Evolutionary conservation across 2,888 invertebrate genomes (phyloP), one percentile per base, ranked within the genome.

Genomic region (Craniophora ligustri): DNA sequence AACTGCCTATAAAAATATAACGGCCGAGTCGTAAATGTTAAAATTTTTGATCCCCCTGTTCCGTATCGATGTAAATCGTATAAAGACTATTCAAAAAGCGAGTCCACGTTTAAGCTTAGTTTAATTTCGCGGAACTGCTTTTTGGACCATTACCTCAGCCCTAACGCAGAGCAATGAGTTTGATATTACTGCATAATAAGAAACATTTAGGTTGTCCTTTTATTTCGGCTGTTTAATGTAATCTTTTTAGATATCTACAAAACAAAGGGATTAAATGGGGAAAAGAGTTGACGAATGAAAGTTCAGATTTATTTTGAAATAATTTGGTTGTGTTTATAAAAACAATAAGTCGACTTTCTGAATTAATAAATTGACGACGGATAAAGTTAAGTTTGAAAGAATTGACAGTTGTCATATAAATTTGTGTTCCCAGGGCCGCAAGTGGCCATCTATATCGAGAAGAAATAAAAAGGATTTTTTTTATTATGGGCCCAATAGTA

Each of bases 1-100:
- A 84, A 84, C 82, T 83, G 81, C 84, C 88, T 85, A 89, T 91
- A 91, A 92, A 92, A 92, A 89, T 87, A 87, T 89, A 87, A 90
- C 85, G 81, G 83, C 69, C 66, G 58, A 72, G 69, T 82, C 85
- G 84, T 90, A 88, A 90, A 89, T 85, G 86, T 85, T 85, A 81
- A 88, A 90, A 84, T 86, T 87, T 62, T 55, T 67, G 68, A 80
- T 76, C 79, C 82, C 75, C 75, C 5, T 75, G 50, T 30, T 80
- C 60, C 47, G 48, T 85, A 88, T 89, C 85, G 86, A 89, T 88
- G 84, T 84, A 78, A 84, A 75, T 71, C 78, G 79, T 81, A 81
- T 83, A 80, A 78, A 76, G 71, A 74, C 76, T 69, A 74, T 70
- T 67, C 67, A 63, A 68, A 69, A 75, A 74, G 67, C 50, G 67